Percentiles rank a stretch among this genome's conserved stretches.
Conservation (phyloP, 2,797 vertebrate species). For the Zalophus californianus region DNA sequence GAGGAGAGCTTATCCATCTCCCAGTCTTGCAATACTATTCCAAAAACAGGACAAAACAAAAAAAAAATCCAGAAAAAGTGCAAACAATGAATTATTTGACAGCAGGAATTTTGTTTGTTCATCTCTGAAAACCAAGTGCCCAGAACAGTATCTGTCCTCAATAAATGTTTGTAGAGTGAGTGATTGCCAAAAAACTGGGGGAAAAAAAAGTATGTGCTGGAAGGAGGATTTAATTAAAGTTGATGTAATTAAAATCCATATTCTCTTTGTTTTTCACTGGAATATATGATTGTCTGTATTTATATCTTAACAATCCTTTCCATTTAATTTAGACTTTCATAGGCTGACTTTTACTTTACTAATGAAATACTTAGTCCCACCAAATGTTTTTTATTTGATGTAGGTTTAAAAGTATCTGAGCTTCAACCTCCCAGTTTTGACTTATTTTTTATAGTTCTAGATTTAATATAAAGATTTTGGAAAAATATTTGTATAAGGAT, state of each 20-base stretch:
- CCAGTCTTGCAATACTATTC: conserved; percentile 43
- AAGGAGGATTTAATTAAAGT: background rate
- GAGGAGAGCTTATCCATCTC: conserved; percentile 29
- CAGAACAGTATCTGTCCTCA: conserved; percentile 1
- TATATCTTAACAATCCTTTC: conserved; percentile 2
- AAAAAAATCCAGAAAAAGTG: conserved; percentile 57
- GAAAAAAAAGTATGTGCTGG: background rate
- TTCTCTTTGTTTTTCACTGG: background rate
- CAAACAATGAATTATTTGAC: conserved; percentile 60
- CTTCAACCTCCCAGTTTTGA: background rate
- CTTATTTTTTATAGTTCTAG: conserved; percentile 45
- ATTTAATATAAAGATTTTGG: conserved; percentile 2
- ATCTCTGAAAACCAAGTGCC: conserved; percentile 44
- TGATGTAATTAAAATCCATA: background rate
- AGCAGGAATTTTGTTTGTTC: conserved; percentile 68
- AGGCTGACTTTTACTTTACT: background rate
- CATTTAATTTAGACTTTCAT: conserved; percentile 12
- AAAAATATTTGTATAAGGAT: conserved; percentile 16
- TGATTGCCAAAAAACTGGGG: background rate
- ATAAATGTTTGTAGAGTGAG: background rate
- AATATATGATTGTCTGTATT: background rate
- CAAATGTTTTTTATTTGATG: background rate
- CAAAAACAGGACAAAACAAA: conserved; percentile 2
- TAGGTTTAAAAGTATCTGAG: background rate
- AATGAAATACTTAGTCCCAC: background rate